Base-by-base conservation (phyloP, 2,888 invertebrate genomes). In the Oeneis ivallda region DNA sequence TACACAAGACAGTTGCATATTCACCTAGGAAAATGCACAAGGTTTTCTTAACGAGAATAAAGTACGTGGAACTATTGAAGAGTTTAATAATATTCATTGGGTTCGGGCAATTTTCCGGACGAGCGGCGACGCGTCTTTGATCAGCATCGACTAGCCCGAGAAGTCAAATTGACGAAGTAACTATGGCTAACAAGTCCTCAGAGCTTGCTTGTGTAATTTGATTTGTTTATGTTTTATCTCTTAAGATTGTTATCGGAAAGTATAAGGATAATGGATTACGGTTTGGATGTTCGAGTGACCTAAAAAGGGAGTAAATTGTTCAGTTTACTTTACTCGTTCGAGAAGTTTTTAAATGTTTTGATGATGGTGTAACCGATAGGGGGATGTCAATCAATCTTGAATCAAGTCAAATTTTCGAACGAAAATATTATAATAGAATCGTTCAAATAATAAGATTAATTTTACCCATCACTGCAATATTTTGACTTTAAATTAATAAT, bases 41-140 rank as follows among this genome's bases (percentile, higher is more conserved):
- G 78, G 77, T 83, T 86, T 82, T 78, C 79, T 76, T 85, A 82
- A 83, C 80, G 79, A 82, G 81, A 83, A 82, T 82, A 84, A 86
- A 85, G 83, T 86, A 87, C 83, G 81, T 79, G 85, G 83, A 89
- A 86, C 86, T 87, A 88, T 86, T 84, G 85, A 86, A 87, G 87
- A 87, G 89, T 87, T 87, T 92, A 91, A 92, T 92, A 91, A 92
- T 92, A 92, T 92, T 92, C 92, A 92, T 90, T 92, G 92, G 85
- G 87, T 86, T 78, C 79, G 84, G 88, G 82, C 89, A 92, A 92
- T 92, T 92, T 92, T 92, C 87, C 90, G 82, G 86, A 75, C 84
- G 86, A 86, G 80, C 79, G 86, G 75, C 83, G 83, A 69, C 86
- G 85, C 85, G 85, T 87, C 92, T 92, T 92, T 92, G 92, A 92